These are phyloP conservation scores for Vulpes lagopus DNA, from an alignment of 2,113 vertebrate species.

Conservation along the genomic window DNA sequence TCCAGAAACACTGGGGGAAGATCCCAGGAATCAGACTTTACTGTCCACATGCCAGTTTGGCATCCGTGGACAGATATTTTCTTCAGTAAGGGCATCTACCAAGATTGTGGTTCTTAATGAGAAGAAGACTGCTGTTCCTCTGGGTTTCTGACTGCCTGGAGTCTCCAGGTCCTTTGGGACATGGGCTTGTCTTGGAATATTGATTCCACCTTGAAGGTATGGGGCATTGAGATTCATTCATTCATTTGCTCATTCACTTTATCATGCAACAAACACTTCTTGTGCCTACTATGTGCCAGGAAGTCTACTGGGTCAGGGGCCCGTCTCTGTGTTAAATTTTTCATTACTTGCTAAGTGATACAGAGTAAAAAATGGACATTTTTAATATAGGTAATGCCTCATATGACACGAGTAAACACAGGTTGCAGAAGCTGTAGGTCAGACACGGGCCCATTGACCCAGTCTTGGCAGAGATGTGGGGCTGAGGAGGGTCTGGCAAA, in stretches of 20 bases:
- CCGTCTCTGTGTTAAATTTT: neutral
- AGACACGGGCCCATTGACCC: neutral
- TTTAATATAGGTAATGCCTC: neutral
- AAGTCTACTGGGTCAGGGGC: neutral
- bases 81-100: neutral
- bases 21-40: neutral
- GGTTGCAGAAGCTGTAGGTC: neutral
- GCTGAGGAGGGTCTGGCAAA: neutral
- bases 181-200: neutral
- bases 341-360: slow-evolving; percentile 8
- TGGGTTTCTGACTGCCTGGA: neutral
- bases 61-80: neutral
- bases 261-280: neutral
- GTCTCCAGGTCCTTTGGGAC: neutral
- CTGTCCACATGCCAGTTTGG: neutral
- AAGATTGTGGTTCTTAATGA: neutral
- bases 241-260: neutral
- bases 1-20: neutral
- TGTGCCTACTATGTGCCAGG: neutral
- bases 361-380: neutral
- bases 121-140: neutral
- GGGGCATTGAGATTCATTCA: neutral
- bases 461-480: neutral
- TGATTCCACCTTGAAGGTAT: neutral
- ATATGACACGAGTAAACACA: neutral